Percentiles rank a stretch among this genome's conserved stretches.
phyloP scores from a whole-genome alignment of 2,797 vertebrate genomes.

The Limnodromus scolopaceus region DNA sequence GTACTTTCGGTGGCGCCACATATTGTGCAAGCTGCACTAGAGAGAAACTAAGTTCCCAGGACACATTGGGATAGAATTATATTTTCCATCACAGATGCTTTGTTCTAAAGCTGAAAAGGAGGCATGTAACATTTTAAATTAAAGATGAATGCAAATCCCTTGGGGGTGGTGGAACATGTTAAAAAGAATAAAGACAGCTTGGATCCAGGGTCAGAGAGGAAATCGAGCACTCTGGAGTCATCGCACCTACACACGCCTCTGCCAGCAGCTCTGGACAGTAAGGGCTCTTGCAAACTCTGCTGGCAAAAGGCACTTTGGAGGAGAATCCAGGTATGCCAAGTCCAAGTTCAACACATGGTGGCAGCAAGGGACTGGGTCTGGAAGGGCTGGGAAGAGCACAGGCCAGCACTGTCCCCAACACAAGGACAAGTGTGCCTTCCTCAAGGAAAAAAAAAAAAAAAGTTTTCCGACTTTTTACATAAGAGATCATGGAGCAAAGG shows the following conservation, averaged over 20 bases:
- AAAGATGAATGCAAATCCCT: background rate
- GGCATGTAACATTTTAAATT: background rate
- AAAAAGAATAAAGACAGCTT: background rate
- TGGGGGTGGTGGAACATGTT: fast-evolving
- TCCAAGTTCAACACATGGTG: constrained; percentile 44
- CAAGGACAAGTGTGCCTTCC: background rate
- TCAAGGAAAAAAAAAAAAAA: background rate
- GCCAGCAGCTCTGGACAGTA: background rate
- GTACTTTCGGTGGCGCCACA: background rate
- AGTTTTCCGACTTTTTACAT: background rate
- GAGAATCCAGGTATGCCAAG: fast-evolving
- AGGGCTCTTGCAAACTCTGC: background rate
- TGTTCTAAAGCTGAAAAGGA: background rate
- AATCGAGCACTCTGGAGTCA: fast-evolving
- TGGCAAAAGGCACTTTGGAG: background rate
- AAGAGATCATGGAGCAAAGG: background rate
- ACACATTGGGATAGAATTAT: background rate
- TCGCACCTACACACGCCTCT: fast-evolving
- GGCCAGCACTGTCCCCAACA: background rate
- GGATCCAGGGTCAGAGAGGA: background rate
- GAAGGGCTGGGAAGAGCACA: background rate
- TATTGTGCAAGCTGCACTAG: background rate
- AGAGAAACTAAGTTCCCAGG: background rate
- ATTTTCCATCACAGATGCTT: background rate
- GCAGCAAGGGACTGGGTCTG: constrained; percentile 42